Base-by-base conservation (phyloP, 2,113 vertebrate species). In the Gopherus evgoodei region DNA sequence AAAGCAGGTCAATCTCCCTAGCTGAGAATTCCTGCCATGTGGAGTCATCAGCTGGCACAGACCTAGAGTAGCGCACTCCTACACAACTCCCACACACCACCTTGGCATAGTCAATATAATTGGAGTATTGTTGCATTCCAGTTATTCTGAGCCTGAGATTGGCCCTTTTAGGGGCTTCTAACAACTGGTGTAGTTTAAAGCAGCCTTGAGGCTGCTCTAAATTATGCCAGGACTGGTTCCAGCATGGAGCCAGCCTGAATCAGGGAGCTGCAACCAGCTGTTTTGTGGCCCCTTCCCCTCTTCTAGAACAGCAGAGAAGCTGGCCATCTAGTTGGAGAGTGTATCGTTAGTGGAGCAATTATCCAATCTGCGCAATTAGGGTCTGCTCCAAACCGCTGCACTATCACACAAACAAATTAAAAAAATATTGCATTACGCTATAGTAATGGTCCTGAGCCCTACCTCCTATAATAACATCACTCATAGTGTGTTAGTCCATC, bases 401-500 rank as follows among this genome's bases (percentile, higher is more conserved):
- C 19, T 72, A 38, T 21, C 10, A 16, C 22, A 38, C 35, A 72
- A 72, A 72, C 35, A 72, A 21, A 72, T 10, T 2, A 3, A 25
- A 47, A 13, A 24, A 12, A 17, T 21, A 44, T 76, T 22, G 75
- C 22, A 27, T 42, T 44, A 21, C 19, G 83, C 0, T 0, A 53
- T n/a, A 2, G 27, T 0, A 0, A 52, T 44, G n/a, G 35, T 17
- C 2, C 2, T 4, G 76, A 19, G 69, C 13, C 69, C n/a, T 72
- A 9, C 19, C n/a, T 72, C 69, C 19, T 10, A 38, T 72, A 21
- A 17, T 2, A 72, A 16, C 16, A 9, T 38, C 17, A 22, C 19
- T 8, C 29, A 17, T 62, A 62, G 29, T 35, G 29, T 31, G 31
- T 62, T 31, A 35, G 57, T 12, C 16, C 19, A 72, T 22, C 65